phyloP scores from a whole-genome alignment of 1,140 invertebrate genomes.

The Leptopilina boulardi region DNA sequence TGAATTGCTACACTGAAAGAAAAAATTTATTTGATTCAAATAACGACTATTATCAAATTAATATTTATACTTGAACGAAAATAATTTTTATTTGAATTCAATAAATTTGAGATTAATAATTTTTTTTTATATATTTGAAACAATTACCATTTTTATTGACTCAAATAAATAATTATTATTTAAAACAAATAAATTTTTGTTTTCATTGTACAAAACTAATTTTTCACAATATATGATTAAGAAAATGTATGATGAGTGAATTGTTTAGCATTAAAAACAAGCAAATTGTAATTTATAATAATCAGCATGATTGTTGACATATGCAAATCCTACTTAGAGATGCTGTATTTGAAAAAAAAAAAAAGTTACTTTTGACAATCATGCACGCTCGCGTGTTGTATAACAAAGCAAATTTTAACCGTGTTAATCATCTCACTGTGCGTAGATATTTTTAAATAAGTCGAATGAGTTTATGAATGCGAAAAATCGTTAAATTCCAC shows the following conservation, averaged over 20 bases:
- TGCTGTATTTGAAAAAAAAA: background rate
- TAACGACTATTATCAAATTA: no score
- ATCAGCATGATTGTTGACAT: background rate
- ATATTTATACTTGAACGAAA: no score
- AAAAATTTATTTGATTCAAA: no score
- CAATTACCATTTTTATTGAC: no score
- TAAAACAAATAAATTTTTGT: no score
- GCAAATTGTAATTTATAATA: background rate
- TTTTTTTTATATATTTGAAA: no score
- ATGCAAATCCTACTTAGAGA: background rate
- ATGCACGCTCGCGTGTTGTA: background rate
- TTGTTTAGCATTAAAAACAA: background rate
- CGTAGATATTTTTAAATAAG: constrained; percentile 5
- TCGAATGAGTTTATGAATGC: constrained; percentile 11
- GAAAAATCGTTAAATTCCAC: background rate
- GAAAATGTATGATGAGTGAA: background rate
- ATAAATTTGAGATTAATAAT: no score
- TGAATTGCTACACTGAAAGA: no score
- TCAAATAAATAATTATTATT: no score
- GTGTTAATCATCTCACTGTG: background rate
- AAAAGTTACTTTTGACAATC: constrained; percentile 21
- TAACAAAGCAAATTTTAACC: background rate
- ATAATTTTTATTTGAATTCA: no score
- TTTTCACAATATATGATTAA: no score
- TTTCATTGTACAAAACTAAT: no score